Conservation (phyloP, 1,140 invertebrate genomes). For the Sitodiplosis mosellana region DNA sequence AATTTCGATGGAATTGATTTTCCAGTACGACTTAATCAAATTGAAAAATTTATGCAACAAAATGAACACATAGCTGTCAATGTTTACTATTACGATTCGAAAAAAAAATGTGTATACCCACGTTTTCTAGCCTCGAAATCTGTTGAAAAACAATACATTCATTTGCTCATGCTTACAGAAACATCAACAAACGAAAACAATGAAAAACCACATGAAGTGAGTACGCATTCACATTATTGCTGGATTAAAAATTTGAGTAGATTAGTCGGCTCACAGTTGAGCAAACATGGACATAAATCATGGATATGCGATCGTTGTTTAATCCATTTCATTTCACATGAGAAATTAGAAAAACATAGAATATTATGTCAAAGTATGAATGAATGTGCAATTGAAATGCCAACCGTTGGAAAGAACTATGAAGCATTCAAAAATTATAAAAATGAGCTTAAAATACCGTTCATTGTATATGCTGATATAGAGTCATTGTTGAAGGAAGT, state of each 20-base stretch:
- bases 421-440: constrained; percentile 13
- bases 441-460: constrained; percentile 12
- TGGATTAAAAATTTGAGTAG: constrained; percentile 15
- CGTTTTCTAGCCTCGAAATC: not conserved
- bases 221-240: constrained; percentile 9
- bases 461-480: constrained; percentile 20
- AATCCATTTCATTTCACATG: constrained; percentile 9
- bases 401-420: constrained; percentile 3
- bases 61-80: constrained; percentile 2
- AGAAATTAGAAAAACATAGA: constrained; percentile 10
- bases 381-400: constrained; percentile 6
- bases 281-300: constrained; percentile 8
- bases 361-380: constrained; percentile 8
- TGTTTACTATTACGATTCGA: not conserved
- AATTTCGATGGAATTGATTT: constrained; percentile 4
- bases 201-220: constrained; percentile 2
- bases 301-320: constrained; percentile 17
- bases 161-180: constrained; percentile 5
- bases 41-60: constrained; percentile 7
- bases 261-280: constrained; percentile 13
- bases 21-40: constrained; percentile 5
- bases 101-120: constrained; percentile 2
- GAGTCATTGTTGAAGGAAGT: constrained; percentile 13
- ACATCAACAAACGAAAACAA: constrained; percentile 5
- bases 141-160: not conserved